Base-by-base conservation (phyloP, 1,140 invertebrate species). In the Plectrocnemia conspersa region DNA sequence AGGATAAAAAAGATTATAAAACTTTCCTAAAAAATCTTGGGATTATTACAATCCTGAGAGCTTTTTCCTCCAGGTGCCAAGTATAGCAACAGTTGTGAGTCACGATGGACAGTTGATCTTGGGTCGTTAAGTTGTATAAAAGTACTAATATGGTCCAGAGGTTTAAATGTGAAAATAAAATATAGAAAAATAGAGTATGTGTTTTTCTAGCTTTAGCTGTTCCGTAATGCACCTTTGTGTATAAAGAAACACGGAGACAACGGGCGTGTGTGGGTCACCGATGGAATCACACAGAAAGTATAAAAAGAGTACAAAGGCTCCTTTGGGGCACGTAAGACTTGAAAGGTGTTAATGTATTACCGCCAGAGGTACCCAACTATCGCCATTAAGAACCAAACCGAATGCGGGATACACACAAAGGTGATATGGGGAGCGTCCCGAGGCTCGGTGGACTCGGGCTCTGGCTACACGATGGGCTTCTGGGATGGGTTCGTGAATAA, bases 271-370 rank as follows among this genome's bases (percentile, higher is more conserved):
- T 15, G 45, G 49, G 27, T 11, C 29, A 38, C 47, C 53, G 58
- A 60, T 60, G 49, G 47, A 44, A 61, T 61, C 59, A 32, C 49
- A 32, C 36, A 24, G 54, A 55, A n/a, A 48, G 52, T 59, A 45
- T 42, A 54, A 59, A 59, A 59, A 59, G n/a, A n/a, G 53, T 56
- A 61, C 54, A 61, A 61, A 61, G 59, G 54, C 35, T 24, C 53
- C 52, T 60, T 60, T 53, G 48, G 59, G 54, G 36, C 40, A 46
- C 54, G 54, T 42, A 42, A 47, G 59, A 29, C 49, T 29, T 56
- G 58, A 56, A 53, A 61, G 59, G 59, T 61, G 59, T 57, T 61
- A 61, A 61, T 61, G 59, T 61, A 61, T 61, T 61, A 54, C 59
- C 45, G 53, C 32, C 29, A n/a, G 45, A 41, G 50, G 50, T 53